Evolutionary conservation across 2,888 invertebrate species (phyloP), one percentile per base, ranked within the genome.

Genomic region (Hypsopygia costalis): DNA sequence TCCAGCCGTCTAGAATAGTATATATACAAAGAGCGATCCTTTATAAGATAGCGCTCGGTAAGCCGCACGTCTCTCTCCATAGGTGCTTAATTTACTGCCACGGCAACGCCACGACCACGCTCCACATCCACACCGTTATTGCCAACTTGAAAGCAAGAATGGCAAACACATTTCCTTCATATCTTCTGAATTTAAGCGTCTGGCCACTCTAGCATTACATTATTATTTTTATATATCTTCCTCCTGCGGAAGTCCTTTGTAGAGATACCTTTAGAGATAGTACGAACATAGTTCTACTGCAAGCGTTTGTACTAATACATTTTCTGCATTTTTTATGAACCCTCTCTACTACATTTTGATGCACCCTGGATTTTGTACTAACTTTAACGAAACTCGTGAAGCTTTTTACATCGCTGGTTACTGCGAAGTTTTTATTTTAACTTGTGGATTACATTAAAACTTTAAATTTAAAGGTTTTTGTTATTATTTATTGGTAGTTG

Each of bases 141-240:
- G 79, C 85, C 83, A 79, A 81, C 85, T 87, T 81, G 81, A 82
- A 86, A 83, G 78, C 79, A 82, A 79, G 79, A 83, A 85, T 77
- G 70, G 73, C 78, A 72, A 71, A 79, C 76, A 81, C 78, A 81
- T 81, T 83, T 85, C 72, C 76, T 76, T 77, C 76, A 77, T 83
- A 80, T 79, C 81, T 83, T 62, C 65, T 71, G 70, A 77, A 77
- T 79, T 76, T 78, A 77, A 80, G 73, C 66, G 71, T 73, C 73
- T 76, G 68, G 71, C 75, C 71, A 67, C 71, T 75, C 62, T 63
- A 69, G 69, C 69, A 63, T 72, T 62, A 68, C 66, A 68, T 73
- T 75, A 69, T 69, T 70, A 55, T 68, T 70, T 71, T 71, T 71
- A 22, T 30, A 65, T 67, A 58, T 49, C 57, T 58, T 55, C 51